Percentiles rank a stretch among this genome's conserved stretches.
phyloP scores from a whole-genome alignment of 2,113 vertebrate species.

The Sander lucioperca region DNA sequence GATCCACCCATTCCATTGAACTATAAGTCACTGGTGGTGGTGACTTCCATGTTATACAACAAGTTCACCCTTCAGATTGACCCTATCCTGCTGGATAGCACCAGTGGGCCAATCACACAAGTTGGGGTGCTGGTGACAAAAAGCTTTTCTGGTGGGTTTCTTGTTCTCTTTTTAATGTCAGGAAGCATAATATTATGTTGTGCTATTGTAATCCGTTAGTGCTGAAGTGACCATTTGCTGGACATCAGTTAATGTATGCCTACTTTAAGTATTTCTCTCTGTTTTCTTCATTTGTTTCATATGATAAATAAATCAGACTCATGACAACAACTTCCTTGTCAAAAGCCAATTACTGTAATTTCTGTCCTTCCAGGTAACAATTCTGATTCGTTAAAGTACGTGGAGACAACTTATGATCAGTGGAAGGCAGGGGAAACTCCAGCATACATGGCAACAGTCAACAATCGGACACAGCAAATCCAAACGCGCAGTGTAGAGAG shows the following conservation, averaged over 20 bases:
- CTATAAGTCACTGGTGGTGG: rapidly evolving
- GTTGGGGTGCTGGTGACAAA: slow-evolving; percentile 88
- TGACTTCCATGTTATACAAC: rapidly evolving
- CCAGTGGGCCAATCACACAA: slow-evolving; percentile 83
- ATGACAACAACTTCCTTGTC: not conserved
- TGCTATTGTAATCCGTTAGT: not conserved
- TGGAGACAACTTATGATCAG: slow-evolving; percentile 52
- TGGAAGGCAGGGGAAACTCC: not conserved
- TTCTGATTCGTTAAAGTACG: not conserved
- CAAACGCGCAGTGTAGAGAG: not conserved
- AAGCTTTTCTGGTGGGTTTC: slow-evolving; percentile 41
- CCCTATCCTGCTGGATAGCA: slow-evolving; percentile 64
- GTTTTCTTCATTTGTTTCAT: not conserved
- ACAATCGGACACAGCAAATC: rapidly evolving
- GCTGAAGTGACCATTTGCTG: not conserved
- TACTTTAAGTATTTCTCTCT: not conserved
- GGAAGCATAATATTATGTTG: not conserved
- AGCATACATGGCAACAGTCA: slow-evolving; percentile 74
- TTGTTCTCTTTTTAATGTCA: not conserved
- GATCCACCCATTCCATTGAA: slow-evolving; percentile 77
- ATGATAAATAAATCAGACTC: not conserved
- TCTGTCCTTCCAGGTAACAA: slow-evolving; percentile 10
- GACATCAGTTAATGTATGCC: not conserved
- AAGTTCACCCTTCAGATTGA: slow-evolving; percentile 57
- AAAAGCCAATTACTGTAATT: not conserved